A percentile compares a stretch with the other conserved stretches of the same genome.
Evolutionary conservation across 2,888 invertebrate genomes (phyloP).

Genomic region (Pasiphila rectangulata): DNA sequence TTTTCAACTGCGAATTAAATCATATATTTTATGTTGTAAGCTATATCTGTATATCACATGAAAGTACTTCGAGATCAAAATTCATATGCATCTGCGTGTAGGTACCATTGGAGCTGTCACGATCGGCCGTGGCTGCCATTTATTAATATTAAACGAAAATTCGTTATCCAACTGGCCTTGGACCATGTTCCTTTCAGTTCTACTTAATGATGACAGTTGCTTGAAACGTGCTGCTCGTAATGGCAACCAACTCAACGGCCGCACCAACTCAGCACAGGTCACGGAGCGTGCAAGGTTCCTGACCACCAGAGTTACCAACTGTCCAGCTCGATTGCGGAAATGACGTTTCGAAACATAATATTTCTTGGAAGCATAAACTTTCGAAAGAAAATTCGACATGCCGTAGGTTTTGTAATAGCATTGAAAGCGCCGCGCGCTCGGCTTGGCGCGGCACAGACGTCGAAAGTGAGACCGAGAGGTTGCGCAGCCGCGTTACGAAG

Average conservation of each 20-base stretch:
- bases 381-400: conserved; percentile 74
- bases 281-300: conserved; percentile 52
- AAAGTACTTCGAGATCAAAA: conserved; percentile 58
- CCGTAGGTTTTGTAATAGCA: conserved; percentile 70
- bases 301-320: conserved; percentile 23
- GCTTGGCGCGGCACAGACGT: conserved; percentile 54
- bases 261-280: conserved; percentile 49
- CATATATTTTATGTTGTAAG: conserved; percentile 8
- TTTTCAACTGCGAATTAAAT: conserved; percentile 43
- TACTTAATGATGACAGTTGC: conserved; percentile 76
- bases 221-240: conserved; percentile 69
- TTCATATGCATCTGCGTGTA: conserved; percentile 60
- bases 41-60: conserved; percentile 50
- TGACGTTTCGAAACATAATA: conserved; percentile 44
- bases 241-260: conserved; percentile 58
- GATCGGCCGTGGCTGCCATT: conserved; percentile 69
- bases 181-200: conserved; percentile 74
- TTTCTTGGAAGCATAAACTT: conserved; percentile 56
- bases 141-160: conserved; percentile 79
- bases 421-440: conserved; percentile 68
- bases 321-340: conserved; percentile 24
- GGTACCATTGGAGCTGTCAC: conserved; percentile 62
- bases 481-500: conserved; percentile 78
- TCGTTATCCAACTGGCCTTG: conserved; percentile 78
- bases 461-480: conserved; percentile 78